These are phyloP conservation scores for Aporophyla nigra DNA, from an alignment of 2,888 invertebrate species.

Conservation along the genomic window DNA sequence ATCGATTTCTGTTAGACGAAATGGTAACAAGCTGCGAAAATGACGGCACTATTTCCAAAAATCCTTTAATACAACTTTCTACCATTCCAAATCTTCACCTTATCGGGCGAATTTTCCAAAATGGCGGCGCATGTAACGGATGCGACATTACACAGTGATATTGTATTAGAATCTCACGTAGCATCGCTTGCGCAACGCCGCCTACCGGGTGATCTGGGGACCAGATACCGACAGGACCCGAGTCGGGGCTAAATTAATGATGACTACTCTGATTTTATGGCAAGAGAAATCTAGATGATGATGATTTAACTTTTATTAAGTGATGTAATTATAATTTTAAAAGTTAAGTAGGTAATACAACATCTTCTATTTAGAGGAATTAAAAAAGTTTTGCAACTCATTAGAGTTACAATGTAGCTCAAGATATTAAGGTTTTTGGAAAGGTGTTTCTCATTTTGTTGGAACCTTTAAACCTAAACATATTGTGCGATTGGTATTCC, in stretches of 20 bases:
- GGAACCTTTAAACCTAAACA: neutral
- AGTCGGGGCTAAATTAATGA: conserved; percentile 43
- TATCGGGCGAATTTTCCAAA: conserved; percentile 55
- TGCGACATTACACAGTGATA: conserved; percentile 53
- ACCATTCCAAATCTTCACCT: neutral
- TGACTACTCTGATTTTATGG: conserved; percentile 35
- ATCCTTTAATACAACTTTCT: conserved; percentile 25
- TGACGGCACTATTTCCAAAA: too few relatives aligned
- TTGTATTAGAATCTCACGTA: conserved; percentile 63
- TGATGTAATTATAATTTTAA: neutral
- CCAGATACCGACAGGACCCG: conserved; percentile 53
- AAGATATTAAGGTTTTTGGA: neutral
- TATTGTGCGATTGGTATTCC: neutral
- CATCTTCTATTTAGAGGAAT: neutral
- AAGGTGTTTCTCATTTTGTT: too few relatives aligned
- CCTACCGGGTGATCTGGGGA: conserved; percentile 62
- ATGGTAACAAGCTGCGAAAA: neutral
- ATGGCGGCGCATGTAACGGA: conserved; percentile 45
- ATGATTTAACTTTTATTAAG: conserved; percentile 4
- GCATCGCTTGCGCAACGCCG: conserved; percentile 58
- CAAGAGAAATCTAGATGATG: conserved; percentile 53
- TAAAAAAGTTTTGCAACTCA: neutral
- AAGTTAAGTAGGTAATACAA: neutral
- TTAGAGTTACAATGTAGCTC: too few relatives aligned
- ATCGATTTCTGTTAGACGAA: neutral